These are phyloP conservation scores for Momotus momota DNA, from an alignment of 2,797 vertebrate genomes.

Conservation along the genomic window DNA sequence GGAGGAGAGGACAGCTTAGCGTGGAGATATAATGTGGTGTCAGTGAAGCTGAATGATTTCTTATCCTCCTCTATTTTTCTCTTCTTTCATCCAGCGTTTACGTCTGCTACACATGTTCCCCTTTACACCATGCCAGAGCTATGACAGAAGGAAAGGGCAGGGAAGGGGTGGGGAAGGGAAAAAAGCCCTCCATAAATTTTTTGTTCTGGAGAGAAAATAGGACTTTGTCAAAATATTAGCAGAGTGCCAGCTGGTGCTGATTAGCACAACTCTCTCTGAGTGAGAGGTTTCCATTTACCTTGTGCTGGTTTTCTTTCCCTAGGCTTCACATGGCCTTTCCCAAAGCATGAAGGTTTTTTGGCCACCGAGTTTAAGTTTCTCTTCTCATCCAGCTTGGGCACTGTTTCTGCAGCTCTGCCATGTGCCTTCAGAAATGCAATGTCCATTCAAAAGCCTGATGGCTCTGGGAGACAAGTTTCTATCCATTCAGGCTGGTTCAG, in stretches of 20 bases:
- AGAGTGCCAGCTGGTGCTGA: neutral
- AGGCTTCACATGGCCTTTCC: neutral
- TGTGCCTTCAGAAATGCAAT: neutral
- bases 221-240: conserved; percentile 49
- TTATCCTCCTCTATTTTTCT: neutral
- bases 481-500: neutral
- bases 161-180: neutral
- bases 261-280: neutral
- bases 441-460: neutral
- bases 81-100: neutral
- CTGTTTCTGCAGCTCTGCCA: neutral
- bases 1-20: neutral
- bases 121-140: neutral
- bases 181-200: neutral
- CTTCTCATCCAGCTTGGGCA: neutral
- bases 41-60: neutral
- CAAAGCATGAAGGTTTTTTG: neutral
- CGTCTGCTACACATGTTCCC: neutral
- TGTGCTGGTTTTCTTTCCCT: neutral
- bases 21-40: fast-evolving
- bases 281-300: conserved; percentile 28
- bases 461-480: neutral
- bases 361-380: neutral
- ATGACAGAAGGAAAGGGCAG: neutral
- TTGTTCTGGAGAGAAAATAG: conserved; percentile 32